Evolutionary conservation across 2,888 invertebrate species (phyloP).

Genomic region (Nemapogon koenigi): DNA sequence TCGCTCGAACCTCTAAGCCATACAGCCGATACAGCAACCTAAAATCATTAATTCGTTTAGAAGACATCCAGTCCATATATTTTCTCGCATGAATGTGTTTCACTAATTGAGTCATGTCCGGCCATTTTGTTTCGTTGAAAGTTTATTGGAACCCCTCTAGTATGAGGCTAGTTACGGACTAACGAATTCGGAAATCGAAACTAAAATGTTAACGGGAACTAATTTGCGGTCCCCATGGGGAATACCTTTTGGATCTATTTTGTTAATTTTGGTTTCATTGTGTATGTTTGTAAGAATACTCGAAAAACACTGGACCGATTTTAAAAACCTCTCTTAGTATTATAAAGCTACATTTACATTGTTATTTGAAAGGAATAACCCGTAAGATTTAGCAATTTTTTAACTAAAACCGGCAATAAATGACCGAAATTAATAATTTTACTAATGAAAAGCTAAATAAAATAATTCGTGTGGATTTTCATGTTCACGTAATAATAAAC

Average conservation of each 20-base stretch:
- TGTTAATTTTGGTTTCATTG: too few species aligned
- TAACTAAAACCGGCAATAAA: too few species aligned
- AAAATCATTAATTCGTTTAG: neutral
- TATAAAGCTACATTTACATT: neutral
- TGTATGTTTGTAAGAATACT: neutral
- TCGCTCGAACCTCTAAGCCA: too few species aligned
- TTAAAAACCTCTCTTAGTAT: neutral
- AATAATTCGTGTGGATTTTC: too few species aligned
- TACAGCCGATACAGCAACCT: too few species aligned
- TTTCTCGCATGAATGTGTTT: neutral
- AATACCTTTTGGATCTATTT: conserved; percentile 2
- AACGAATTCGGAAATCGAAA: conserved; percentile 54
- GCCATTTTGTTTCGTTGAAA: conserved; percentile 33
- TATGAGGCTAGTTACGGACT: conserved; percentile 41
- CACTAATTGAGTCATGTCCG: conserved; percentile 58
- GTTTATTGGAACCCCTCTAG: conserved; percentile 4
- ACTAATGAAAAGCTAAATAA: too few species aligned
- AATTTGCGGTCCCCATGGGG: conserved; percentile 38
- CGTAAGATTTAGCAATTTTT: too few species aligned
- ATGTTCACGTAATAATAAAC: too few species aligned
- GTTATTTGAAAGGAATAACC: too few species aligned
- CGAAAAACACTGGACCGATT: neutral
- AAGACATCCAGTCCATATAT: neutral
- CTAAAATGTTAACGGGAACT: conserved; percentile 53
- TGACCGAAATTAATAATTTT: too few species aligned